Evolutionary conservation across 2,797 vertebrate genomes (phyloP).

Genomic region (Sciurus vulgaris): DNA sequence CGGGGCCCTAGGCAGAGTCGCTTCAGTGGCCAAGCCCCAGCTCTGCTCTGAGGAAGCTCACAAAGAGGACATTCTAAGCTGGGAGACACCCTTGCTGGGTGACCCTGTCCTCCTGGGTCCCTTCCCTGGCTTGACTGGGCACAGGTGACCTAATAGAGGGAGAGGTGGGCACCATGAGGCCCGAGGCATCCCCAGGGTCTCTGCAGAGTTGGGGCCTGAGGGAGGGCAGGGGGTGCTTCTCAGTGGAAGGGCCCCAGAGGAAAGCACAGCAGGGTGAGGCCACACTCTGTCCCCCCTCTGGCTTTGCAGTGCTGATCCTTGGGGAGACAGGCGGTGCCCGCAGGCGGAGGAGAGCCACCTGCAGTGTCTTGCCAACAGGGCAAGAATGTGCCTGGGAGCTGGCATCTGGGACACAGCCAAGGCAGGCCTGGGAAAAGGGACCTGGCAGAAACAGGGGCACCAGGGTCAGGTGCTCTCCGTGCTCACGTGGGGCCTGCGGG

Average conservation of each 20-base stretch:
- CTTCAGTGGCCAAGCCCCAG: not conserved
- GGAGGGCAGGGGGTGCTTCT: too few relatives aligned
- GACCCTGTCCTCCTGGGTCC: not conserved
- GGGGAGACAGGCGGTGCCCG: not conserved
- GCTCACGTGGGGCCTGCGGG: rapidly evolving
- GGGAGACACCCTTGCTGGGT: not conserved
- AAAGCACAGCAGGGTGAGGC: rapidly evolving
- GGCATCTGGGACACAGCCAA: rapidly evolving
- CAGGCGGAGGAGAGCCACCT: not conserved
- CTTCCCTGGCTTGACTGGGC: not conserved
- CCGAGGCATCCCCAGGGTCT: not conserved
- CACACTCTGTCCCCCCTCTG: too few relatives aligned
- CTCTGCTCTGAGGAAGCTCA: not conserved
- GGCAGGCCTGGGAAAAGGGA: too few relatives aligned
- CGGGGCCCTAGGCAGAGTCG: too few relatives aligned
- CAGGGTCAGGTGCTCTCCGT: rapidly evolving
- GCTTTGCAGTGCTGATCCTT: not conserved
- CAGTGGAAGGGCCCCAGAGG: rapidly evolving
- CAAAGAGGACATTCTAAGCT: too few relatives aligned
- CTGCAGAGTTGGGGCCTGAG: not conserved
- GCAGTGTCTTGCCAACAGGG: not conserved
- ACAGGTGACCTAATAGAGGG: not conserved
- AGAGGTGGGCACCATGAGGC: not conserved
- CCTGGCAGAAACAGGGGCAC: rapidly evolving
- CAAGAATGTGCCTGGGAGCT: not conserved